These are phyloP conservation scores for Drosophila borealis DNA, from an alignment of 2,888 invertebrate genomes.

Conservation along the genomic window DNA sequence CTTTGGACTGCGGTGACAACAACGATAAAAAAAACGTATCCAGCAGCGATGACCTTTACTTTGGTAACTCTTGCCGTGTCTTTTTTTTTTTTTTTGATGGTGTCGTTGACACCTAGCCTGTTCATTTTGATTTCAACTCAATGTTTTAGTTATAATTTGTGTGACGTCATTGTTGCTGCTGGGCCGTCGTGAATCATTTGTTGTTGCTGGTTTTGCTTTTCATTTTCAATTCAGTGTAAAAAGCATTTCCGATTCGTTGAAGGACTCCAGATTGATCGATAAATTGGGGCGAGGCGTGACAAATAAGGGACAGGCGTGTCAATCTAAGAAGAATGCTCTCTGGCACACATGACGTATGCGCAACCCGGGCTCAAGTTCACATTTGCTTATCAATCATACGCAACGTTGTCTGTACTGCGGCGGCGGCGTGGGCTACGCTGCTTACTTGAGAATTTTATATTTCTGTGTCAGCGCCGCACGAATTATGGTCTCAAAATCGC, in stretches of 20 bases:
- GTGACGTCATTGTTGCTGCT: slow-evolving; percentile 63
- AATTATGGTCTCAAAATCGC: slow-evolving; percentile 67
- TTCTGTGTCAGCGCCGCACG: slow-evolving; percentile 70
- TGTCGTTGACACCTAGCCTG: slow-evolving; percentile 68
- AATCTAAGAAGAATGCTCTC: slow-evolving; percentile 12
- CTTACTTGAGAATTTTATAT: slow-evolving; percentile 46
- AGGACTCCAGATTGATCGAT: slow-evolving; percentile 59
- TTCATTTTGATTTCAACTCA: slow-evolving; percentile 41
- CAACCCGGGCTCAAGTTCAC: slow-evolving; percentile 34
- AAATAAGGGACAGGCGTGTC: slow-evolving; percentile 46
- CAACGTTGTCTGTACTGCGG: slow-evolving; percentile 35
- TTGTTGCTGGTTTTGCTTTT: slow-evolving; percentile 3
- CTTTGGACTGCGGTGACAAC: slow-evolving; percentile 48
- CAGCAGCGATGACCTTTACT: slow-evolving; percentile 63
- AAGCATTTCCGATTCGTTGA: slow-evolving; percentile 63
- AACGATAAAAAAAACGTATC: slow-evolving; percentile 28
- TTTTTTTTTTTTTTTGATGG: slow-evolving; percentile 22
- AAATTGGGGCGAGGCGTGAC: slow-evolving; percentile 41
- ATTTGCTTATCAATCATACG: slow-evolving; percentile 80
- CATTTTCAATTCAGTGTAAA: slow-evolving; percentile 27
- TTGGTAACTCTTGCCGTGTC: slow-evolving; percentile 46
- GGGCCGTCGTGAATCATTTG: slow-evolving; percentile 59
- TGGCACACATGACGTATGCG: slow-evolving; percentile 55
- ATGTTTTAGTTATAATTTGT: slow-evolving; percentile 38
- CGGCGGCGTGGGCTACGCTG: slow-evolving; percentile 39